Conservation (phyloP, 1,140 invertebrate genomes). For the Cyclargus thomasi region DNA sequence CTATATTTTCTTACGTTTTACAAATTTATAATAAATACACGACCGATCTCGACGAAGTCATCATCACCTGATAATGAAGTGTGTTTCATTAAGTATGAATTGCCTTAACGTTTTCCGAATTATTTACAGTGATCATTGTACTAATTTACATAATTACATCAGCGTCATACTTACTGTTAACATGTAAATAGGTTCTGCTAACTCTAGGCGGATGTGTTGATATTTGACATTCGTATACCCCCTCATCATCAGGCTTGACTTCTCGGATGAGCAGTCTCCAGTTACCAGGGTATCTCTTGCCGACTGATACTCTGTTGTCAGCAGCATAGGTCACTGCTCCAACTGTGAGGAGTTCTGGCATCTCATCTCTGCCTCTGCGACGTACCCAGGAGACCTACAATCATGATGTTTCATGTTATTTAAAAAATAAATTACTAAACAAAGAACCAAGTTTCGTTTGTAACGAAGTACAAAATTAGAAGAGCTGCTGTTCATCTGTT, state of each 20-base stretch:
- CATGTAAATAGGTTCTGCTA: slow-evolving; percentile 81
- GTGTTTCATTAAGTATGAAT: too few relatives aligned
- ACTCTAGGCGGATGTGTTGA: slow-evolving; percentile 85
- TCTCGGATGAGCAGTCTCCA: slow-evolving; percentile 83
- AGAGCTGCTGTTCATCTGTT: too few relatives aligned
- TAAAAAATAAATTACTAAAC: not conserved
- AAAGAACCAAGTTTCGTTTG: too few relatives aligned
- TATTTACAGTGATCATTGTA: not conserved
- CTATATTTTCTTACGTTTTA: too few relatives aligned
- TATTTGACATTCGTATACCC: slow-evolving; percentile 85
- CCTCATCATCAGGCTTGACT: slow-evolving; percentile 82
- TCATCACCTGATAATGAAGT: too few relatives aligned
- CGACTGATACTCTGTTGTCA: slow-evolving; percentile 83
- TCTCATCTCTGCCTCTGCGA: slow-evolving; percentile 78
- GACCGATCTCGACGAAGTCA: too few relatives aligned
- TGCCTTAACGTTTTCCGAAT: not conserved
- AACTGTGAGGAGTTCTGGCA: slow-evolving; percentile 81
- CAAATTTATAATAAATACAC: too few relatives aligned
- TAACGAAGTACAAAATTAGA: too few relatives aligned
- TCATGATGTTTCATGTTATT: not conserved
- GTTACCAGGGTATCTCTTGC: slow-evolving; percentile 85
- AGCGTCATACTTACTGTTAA: slow-evolving; percentile 78
- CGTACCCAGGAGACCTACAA: slow-evolving; percentile 83
- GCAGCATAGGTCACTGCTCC: slow-evolving; percentile 83
- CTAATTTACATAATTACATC: not conserved